phyloP scores from a whole-genome alignment of 2,113 vertebrate species.

The Atrichornis clamosus region DNA sequence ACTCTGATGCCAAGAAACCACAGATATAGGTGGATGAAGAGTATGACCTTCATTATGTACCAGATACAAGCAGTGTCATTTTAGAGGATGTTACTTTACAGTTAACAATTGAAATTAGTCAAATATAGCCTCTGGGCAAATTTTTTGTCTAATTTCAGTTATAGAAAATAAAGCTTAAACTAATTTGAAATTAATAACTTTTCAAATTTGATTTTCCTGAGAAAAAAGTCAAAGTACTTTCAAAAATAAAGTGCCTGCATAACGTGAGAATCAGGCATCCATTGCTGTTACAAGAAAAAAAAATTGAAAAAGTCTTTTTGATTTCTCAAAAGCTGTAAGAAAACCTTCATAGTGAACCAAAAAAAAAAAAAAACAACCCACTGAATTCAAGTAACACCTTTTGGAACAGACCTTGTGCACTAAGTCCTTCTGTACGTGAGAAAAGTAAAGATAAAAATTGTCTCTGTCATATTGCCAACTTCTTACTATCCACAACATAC shows the following conservation, averaged over 20 bases:
- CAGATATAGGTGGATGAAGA: neutral
- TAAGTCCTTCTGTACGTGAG: neutral
- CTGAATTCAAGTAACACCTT: neutral
- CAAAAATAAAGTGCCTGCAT: neutral
- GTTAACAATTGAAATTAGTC: neutral
- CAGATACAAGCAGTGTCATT: neutral
- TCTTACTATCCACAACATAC: neutral
- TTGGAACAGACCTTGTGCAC: neutral
- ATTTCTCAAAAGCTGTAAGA: neutral
- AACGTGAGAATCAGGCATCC: neutral
- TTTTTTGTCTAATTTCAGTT: neutral
- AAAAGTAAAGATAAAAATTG: neutral
- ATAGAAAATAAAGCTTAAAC: neutral
- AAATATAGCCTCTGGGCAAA: neutral
- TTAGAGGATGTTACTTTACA: neutral
- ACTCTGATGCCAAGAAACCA: neutral
- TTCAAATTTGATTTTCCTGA: neutral
- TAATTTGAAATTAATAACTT: neutral
- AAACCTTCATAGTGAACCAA: neutral
- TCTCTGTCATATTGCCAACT: neutral
- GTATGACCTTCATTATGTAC: neutral
- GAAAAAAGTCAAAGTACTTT: neutral
- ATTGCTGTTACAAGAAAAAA: neutral
- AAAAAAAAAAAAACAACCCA: neutral
- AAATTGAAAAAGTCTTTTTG: neutral